Conservation (phyloP, 2,888 invertebrate genomes). For the Heliconius aoede region DNA sequence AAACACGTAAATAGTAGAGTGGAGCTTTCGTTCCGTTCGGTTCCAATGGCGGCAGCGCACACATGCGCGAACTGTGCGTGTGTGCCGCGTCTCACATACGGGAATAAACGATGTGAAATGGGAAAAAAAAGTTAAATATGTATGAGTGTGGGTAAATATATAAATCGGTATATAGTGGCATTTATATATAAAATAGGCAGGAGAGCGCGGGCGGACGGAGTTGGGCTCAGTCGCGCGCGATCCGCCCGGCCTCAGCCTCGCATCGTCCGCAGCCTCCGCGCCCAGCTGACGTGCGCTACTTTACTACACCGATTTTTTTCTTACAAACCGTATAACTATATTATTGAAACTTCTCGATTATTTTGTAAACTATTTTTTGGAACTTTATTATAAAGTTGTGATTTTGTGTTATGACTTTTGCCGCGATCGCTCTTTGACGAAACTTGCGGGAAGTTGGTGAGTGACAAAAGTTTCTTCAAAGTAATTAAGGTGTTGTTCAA, state of each 20-base stretch:
- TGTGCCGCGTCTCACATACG: conserved; percentile 74
- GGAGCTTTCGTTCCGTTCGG: conserved; percentile 63
- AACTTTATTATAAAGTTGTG: conserved; percentile 37
- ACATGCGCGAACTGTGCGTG: conserved; percentile 61
- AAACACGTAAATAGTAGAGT: conserved; percentile 80
- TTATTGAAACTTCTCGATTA: conserved; percentile 20
- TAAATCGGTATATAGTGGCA: conserved; percentile 81
- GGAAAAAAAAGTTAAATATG: conserved; percentile 84
- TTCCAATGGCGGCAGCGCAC: conserved; percentile 67
- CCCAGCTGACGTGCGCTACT: conserved; percentile 41
- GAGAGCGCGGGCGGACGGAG: conserved; percentile 64
- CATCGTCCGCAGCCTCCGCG: conserved; percentile 48
- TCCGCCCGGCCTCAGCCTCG: conserved; percentile 57
- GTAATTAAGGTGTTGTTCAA: conserved; percentile 39
- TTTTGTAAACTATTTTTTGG: conserved; percentile 23
- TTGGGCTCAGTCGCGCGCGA: conserved; percentile 73
- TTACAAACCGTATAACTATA: no score
- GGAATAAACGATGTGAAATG: conserved; percentile 82
- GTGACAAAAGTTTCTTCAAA: conserved; percentile 41
- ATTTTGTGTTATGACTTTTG: conserved; percentile 32
- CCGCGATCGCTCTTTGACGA: conserved; percentile 44
- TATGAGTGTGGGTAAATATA: conserved; percentile 84
- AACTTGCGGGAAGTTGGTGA: conserved; percentile 47
- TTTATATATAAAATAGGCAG: conserved; percentile 77
- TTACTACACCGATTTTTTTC: conserved; percentile 35